Evolutionary conservation across 2,888 invertebrate species (phyloP), one percentile per base, ranked within the genome.

Genomic region (Vanessa cardui): DNA sequence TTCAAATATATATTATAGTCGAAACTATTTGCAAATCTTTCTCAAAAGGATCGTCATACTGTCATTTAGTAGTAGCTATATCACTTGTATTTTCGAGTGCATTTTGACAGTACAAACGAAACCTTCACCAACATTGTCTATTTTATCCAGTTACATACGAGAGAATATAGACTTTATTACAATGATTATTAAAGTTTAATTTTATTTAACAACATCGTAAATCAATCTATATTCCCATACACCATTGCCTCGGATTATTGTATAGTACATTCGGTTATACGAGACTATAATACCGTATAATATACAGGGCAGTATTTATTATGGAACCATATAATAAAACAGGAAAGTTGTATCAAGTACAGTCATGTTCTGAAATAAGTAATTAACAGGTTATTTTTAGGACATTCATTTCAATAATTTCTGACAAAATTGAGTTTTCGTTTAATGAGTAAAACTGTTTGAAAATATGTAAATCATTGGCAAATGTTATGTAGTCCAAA

Each of bases 281-380:
- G 26, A 20, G 44, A 21, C 60, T 65, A 65, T 20, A 12, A 46
- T 60, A 52, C 46, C 31, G 18, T 61, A 47, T 56, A 54, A 54
- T 21, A 61, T 61, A 60, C 52, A 66, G 54, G 60, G 54, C 65
- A 66, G 65, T 66, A 65, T 65, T 64, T 18, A 60, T 54, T 54
- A 39, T 33, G 4, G 16, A 47, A 66, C 46, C 54, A 21, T 44
- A 54, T 20, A 54, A 66, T 61, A 66, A 66, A 66, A 61, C 52
- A 45, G 65, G 50, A 47, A 31, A 49, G 33, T 16, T 31, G 0
- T 26, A 54, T 9, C 21, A 20, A 12, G 15, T 26, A 52, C 15
- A 12, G 26, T 2, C 3, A 50, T 2, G 18, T 18, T 6, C 1
- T 15, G 16, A 46, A 46, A 50, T 50, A 1, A 8, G 26, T 49